These are phyloP conservation scores for Busseola fusca DNA, from an alignment of 2,888 invertebrate species.

Conservation along the genomic window DNA sequence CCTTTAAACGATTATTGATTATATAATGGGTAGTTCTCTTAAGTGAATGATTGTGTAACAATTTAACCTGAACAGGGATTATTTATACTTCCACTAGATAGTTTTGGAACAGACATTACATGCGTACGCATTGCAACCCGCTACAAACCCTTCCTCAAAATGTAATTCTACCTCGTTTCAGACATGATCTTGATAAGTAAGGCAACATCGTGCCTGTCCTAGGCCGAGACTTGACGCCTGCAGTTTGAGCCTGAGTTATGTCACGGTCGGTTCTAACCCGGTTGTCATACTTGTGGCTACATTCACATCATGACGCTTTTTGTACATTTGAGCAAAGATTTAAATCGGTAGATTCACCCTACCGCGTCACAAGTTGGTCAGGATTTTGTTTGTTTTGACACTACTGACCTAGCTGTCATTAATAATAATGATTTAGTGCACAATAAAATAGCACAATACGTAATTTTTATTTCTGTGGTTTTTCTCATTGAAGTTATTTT, in stretches of 20 bases:
- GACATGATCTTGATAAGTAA: constrained; percentile 36
- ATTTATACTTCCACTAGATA: background rate
- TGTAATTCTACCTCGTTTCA: constrained; percentile 23
- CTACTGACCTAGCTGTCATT: no score
- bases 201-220: constrained; percentile 7
- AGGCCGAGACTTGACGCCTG: constrained; percentile 5
- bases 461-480: no score
- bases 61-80: background rate
- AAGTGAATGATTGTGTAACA: no score
- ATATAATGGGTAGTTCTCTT: no score
- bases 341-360: background rate
- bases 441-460: no score
- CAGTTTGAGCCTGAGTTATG: constrained; percentile 32
- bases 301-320: background rate
- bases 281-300: constrained; percentile 9
- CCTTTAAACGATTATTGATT: no score
- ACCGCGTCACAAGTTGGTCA: background rate
- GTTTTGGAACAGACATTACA: background rate
- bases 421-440: no score
- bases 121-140: background rate
- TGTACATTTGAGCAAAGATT: background rate
- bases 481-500: no score
- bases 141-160: background rate
- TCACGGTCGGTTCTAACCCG: background rate
- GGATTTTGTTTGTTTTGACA: background rate